Percentiles rank a stretch among this genome's conserved stretches.
Conservation (phyloP, 2,797 vertebrate genomes). For the Heliangelus exortis region DNA sequence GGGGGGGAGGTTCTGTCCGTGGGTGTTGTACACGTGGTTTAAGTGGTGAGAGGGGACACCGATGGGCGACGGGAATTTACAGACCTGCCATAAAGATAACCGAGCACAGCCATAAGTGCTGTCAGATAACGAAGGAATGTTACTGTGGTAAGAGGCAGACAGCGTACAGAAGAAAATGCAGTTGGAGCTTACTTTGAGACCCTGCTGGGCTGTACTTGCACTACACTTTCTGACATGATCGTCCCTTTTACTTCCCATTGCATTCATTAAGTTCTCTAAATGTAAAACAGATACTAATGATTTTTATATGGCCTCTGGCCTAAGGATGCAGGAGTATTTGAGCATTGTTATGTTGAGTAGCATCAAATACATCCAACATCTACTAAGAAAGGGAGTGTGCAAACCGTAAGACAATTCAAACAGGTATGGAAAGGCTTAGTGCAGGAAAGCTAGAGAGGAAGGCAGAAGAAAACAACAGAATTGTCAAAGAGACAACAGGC, state of each 20-base stretch:
- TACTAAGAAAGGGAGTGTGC: neutral
- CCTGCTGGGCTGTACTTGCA: neutral
- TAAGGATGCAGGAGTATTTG: neutral
- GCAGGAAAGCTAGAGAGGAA: neutral
- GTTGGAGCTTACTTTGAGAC: neutral
- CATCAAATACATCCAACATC: neutral
- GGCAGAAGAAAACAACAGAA: neutral
- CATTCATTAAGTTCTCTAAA: neutral
- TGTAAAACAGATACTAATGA: neutral
- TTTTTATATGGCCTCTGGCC: neutral
- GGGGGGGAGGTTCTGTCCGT: neutral
- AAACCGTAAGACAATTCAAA: neutral
- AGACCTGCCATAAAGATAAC: neutral
- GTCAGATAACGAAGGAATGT: neutral
- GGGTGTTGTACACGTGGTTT: neutral
- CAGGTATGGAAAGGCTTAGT: neutral
- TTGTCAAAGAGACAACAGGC: neutral
- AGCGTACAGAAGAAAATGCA: neutral
- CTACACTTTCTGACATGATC: accelerated
- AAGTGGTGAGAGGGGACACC: neutral
- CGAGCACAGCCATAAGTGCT: accelerated
- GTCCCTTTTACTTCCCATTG: neutral
- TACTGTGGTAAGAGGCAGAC: accelerated
- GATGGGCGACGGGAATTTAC: neutral
- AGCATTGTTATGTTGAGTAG: neutral